Evolutionary conservation across 2,797 vertebrate genomes (phyloP).

Genomic region (Melanotaenia trifasciata): DNA sequence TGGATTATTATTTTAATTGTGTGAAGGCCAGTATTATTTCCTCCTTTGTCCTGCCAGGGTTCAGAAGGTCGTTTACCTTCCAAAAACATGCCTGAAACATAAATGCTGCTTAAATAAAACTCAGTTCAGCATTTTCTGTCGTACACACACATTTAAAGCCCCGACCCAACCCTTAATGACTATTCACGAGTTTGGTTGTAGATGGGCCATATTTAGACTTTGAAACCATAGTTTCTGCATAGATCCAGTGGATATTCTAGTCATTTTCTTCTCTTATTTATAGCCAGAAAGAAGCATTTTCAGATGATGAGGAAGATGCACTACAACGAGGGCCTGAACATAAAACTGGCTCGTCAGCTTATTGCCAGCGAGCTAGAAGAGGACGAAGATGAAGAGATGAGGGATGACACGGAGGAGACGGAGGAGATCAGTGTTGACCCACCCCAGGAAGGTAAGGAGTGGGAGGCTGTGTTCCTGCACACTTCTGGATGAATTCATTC

Average conservation of each 20-base stretch:
- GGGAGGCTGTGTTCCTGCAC: background rate
- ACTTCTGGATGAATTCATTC: background rate
- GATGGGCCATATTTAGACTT: background rate
- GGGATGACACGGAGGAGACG: conserved; percentile 78
- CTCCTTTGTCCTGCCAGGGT: background rate
- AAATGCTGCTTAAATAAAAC: background rate
- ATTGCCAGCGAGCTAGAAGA: conserved; percentile 93
- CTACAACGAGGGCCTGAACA: conserved; percentile 97
- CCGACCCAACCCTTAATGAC: background rate
- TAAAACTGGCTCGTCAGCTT: conserved; percentile 94
- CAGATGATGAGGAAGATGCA: conserved; percentile 99
- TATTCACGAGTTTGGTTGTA: background rate
- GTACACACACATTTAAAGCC: background rate
- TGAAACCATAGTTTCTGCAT: no score
- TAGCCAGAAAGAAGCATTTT: conserved; percentile 95
- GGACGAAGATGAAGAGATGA: conserved; percentile 89
- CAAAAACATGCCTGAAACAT: background rate
- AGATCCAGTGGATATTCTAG: background rate
- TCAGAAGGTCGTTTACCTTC: background rate
- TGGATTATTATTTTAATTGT: background rate
- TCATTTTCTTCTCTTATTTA: background rate
- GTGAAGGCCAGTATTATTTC: no score
- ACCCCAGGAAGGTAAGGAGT: conserved; percentile 80
- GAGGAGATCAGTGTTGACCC: conserved; percentile 86
- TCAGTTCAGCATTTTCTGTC: background rate